Conservation (phyloP, 2,113 vertebrate species). For the Rhineura floridana region DNA sequence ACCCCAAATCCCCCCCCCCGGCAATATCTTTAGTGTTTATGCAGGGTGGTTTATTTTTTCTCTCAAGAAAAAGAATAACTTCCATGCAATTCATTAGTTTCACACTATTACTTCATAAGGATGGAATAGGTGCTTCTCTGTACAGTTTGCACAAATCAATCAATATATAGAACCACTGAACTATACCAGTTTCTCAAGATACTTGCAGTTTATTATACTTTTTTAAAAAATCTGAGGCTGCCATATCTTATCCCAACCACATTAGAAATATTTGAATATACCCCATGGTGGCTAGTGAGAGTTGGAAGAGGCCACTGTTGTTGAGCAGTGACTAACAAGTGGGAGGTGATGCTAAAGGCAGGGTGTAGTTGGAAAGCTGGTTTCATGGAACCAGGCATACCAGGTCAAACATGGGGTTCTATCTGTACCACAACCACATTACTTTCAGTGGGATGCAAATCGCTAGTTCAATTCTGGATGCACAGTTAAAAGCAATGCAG, state of each 20-base stretch:
- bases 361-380: neutral
- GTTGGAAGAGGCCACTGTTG: neutral
- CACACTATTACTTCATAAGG: constrained; percentile 36
- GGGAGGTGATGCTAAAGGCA: neutral
- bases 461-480: neutral
- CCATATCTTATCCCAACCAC: neutral
- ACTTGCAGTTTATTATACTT: neutral
- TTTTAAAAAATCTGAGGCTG: neutral
- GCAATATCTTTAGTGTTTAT: constrained; percentile 45
- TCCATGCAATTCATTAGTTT: constrained; percentile 36
- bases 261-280: neutral
- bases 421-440: no score
- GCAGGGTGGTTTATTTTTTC: constrained; percentile 23
- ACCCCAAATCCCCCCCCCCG: constrained; percentile 47
- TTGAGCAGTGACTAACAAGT: neutral
- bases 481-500: neutral
- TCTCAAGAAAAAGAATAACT: neutral
- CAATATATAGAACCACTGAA: neutral
- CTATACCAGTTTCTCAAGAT: neutral
- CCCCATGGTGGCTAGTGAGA: neutral
- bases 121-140: constrained; percentile 5
- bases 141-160: neutral
- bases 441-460: neutral
- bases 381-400: neutral
- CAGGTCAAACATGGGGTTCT: neutral